These are phyloP conservation scores for Ophion ellenae DNA, from an alignment of 2,888 invertebrate genomes.

Conservation along the genomic window DNA sequence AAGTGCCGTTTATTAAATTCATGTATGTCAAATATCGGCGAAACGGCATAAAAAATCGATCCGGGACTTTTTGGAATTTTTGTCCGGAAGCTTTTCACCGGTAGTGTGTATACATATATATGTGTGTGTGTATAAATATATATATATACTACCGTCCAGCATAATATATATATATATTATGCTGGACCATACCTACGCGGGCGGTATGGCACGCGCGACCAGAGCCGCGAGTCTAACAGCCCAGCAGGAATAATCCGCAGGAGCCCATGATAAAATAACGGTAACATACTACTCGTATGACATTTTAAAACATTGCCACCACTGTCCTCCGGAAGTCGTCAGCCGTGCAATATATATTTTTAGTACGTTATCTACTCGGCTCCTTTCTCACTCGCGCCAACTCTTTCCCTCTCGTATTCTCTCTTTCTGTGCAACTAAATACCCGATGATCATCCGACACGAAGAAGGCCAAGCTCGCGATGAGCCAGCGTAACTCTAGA, in stretches of 20 bases:
- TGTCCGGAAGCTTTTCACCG: too few relatives aligned
- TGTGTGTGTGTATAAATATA: too few relatives aligned
- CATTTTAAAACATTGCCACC: conserved; percentile 73
- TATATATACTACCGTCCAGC: too few relatives aligned
- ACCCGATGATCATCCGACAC: conserved; percentile 68
- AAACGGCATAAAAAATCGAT: too few relatives aligned
- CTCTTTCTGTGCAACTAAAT: conserved; percentile 69
- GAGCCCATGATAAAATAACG: conserved; percentile 50
- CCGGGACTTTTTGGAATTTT: too few relatives aligned
- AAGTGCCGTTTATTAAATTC: too few relatives aligned
- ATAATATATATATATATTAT: conserved; percentile 30
- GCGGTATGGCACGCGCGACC: conserved; percentile 63
- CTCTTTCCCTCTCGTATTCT: conserved; percentile 7
- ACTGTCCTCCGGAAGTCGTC: conserved; percentile 74
- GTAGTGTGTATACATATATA: too few relatives aligned
- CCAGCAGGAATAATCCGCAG: conserved; percentile 44
- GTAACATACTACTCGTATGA: conserved; percentile 71
- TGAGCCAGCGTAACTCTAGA: conserved; percentile 66
- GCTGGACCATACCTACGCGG: conserved; percentile 35
- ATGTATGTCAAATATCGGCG: too few relatives aligned
- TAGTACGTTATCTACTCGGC: conserved; percentile 70
- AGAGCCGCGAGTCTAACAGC: conserved; percentile 32
- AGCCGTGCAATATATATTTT: conserved; percentile 71
- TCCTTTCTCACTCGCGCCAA: conserved; percentile 13
- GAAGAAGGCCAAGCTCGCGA: conserved; percentile 59